Base-by-base conservation (phyloP, 2,888 invertebrate genomes). In the Steinernema hermaphroditum region DNA sequence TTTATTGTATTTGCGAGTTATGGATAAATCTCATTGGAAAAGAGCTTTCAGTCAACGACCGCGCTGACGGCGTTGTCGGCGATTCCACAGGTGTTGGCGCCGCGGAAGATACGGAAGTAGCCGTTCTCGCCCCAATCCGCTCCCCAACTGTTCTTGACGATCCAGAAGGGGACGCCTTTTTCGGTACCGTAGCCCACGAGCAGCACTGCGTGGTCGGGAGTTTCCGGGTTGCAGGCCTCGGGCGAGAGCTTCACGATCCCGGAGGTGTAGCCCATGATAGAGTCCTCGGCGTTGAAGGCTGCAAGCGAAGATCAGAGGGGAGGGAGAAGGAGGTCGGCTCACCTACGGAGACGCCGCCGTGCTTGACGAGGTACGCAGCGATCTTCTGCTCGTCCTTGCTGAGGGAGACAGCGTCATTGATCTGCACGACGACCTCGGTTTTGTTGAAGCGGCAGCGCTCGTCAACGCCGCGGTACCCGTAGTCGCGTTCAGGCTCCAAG, bases 91-190 rank as follows among this genome's bases (percentile, higher is more conserved):
- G 43, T 54, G 62, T 72, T 62, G 22, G n/a, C 57, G 37, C 72
- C 72, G 44, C 72, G 57, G 44, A 8, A 54, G 32, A 72, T 37
- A 29, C 72, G 72, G 72, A 72, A 72, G 43, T 62, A 72, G 6
- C 72, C 72, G 50, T 32, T 37, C 44, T 72, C 72, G 27, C 72
- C 72, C 72, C 72, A 72, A 1, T 62, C 29, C 2, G 32, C 29
- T 32, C 72, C 72, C 72, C 72, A 72, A n/a, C 50, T 50, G 72
- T 72, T 72, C 70, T 72, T 72, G n/a, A 46, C 70, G 37, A 72
- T 72, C 72, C 72, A 72, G 62, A 41, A 72, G 49, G 34, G 57
- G 22, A 50, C 44, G 29, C 62, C 72, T 27, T 29, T 22, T 12
- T 62, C 62, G 19, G 29, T 19, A 19, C 72, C 72, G 27, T 6